Percentiles rank a stretch among this genome's conserved stretches.
Evolutionary conservation across 2,797 vertebrate genomes (phyloP).

Genomic region (Graptemys geographica): DNA sequence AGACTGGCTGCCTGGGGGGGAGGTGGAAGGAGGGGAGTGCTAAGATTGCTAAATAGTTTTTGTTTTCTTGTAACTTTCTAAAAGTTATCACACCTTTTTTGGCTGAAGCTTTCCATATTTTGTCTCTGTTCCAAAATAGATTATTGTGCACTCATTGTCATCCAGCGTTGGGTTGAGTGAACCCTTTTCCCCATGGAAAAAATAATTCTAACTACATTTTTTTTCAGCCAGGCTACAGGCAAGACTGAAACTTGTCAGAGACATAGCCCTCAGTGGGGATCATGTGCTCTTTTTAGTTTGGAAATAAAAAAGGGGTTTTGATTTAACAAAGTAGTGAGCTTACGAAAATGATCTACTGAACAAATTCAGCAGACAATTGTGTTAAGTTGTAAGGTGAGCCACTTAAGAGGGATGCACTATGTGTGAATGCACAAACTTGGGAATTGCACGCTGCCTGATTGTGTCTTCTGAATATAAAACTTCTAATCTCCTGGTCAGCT

Average conservation of each 20-base stretch:
- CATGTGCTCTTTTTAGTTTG: not conserved
- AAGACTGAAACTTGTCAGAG: not conserved
- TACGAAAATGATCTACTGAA: slow-evolving; percentile 2
- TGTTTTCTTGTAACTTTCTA: not conserved
- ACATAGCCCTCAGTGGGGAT: slow-evolving; percentile 5
- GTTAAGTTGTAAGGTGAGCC: not conserved
- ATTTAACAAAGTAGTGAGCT: not conserved
- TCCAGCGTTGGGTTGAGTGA: not conserved
- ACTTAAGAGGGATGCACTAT: accelerated
- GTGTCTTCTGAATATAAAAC: not conserved
- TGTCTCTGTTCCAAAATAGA: not conserved
- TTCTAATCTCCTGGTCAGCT: not conserved
- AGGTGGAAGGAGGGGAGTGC: not conserved
- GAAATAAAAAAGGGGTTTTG: not conserved
- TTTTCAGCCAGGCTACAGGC: not conserved
- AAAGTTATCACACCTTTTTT: not conserved
- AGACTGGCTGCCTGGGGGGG: too few species aligned
- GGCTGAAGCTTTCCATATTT: not conserved
- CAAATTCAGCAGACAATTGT: not conserved
- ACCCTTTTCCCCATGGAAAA: not conserved
- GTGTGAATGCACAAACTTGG: not conserved
- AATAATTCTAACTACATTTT: not conserved
- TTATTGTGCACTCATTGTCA: not conserved
- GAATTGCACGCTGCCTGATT: accelerated
- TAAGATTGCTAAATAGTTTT: slow-evolving; percentile 23